Conservation (phyloP, 2,113 vertebrate genomes). For the Delphinapterus leucas region DNA sequence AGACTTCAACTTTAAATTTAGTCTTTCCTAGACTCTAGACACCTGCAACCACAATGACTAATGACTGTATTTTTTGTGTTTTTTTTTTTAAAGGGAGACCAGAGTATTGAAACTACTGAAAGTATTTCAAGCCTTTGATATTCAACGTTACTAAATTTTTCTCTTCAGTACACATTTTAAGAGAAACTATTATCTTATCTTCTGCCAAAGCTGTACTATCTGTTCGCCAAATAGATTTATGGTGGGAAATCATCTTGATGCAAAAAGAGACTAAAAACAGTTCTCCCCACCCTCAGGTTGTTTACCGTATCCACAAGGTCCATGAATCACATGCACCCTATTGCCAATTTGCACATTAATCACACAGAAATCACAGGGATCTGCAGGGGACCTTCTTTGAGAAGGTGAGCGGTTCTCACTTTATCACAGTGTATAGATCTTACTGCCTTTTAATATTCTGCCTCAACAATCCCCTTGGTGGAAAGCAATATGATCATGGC, state of each 20-base stretch:
- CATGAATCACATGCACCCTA: rapidly evolving
- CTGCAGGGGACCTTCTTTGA: not conserved
- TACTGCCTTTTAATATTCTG: conserved; percentile 71
- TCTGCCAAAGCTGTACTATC: not conserved
- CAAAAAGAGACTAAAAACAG: not conserved
- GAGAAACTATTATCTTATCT: not conserved
- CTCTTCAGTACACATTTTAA: not conserved
- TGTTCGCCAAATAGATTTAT: not conserved
- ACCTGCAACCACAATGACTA: not conserved
- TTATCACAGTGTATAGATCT: conserved; percentile 73
- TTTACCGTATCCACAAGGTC: not conserved
- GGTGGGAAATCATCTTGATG: not conserved
- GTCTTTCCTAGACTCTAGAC: conserved; percentile 21
- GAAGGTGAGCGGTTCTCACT: not conserved
- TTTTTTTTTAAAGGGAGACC: not conserved
- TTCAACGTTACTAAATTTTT: not conserved
- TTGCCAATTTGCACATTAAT: not conserved
- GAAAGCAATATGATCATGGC: conserved; percentile 55
- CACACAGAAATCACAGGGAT: not conserved
- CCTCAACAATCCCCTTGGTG: conserved; percentile 71
- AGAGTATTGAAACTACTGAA: not conserved
- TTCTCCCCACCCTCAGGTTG: not conserved
- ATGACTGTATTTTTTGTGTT: not conserved
- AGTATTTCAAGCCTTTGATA: conserved; percentile 14
- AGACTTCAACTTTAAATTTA: not conserved